A percentile compares a stretch with the other conserved stretches of the same genome.
These are phyloP conservation scores for Thereva nobilitata DNA, from an alignment of 2,888 invertebrate species.

Conservation along the genomic window DNA sequence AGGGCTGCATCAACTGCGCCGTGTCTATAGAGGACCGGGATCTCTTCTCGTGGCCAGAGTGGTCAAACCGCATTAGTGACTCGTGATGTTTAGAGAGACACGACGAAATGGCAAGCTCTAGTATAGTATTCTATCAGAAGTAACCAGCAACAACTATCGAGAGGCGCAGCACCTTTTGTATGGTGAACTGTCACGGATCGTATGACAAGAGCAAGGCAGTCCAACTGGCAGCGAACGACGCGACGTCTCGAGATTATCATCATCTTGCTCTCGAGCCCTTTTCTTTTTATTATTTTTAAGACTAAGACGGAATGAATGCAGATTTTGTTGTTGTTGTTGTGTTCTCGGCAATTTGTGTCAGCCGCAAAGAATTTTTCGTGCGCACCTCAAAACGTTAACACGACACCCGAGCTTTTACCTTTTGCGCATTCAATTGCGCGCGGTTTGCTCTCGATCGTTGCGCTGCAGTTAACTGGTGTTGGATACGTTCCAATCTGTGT, in stretches of 20 bases:
- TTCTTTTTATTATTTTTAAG: no score
- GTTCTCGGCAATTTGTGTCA: slow-evolving; percentile 26
- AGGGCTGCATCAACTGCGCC: slow-evolving; percentile 4
- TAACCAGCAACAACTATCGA: slow-evolving; percentile 16
- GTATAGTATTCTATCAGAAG: not conserved
- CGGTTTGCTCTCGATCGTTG: not conserved
- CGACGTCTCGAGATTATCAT: slow-evolving; percentile 17
- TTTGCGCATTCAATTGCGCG: not conserved
- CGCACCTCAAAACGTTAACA: slow-evolving; percentile 23
- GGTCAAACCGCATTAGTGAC: slow-evolving; percentile 30
- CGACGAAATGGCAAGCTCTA: slow-evolving; percentile 7
- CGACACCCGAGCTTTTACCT: not conserved
- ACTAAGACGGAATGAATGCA: no score
- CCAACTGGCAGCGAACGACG: slow-evolving; percentile 5
- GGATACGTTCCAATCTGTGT: no score
- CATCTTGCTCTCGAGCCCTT: slow-evolving; percentile 9
- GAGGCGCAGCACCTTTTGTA: slow-evolving; percentile 4
- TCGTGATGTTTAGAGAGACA: slow-evolving; percentile 6
- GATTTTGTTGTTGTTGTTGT: no score
- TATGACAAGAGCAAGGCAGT: slow-evolving; percentile 23
- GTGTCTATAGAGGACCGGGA: not conserved
- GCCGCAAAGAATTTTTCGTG: slow-evolving; percentile 15
- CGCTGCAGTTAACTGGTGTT: no score
- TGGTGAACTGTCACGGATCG: slow-evolving; percentile 26
- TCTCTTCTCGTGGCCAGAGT: slow-evolving; percentile 8